Evolutionary conservation across 2,888 invertebrate species (phyloP).

Genomic region (Troilus luridus): DNA sequence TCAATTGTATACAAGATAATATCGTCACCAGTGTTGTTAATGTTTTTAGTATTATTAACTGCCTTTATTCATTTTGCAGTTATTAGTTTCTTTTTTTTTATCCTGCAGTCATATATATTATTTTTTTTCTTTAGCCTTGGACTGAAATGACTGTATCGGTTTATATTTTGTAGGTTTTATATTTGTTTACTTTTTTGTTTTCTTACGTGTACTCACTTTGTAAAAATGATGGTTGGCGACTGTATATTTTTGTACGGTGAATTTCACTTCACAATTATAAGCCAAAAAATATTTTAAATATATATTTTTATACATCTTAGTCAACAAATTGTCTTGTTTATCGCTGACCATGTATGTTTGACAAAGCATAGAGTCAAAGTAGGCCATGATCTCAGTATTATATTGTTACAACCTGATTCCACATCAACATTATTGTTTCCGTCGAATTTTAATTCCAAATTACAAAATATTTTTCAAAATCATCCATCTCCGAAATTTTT

Average conservation of each 20-base stretch:
- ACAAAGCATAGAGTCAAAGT: conserved; percentile 59
- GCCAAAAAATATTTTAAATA: conserved; percentile 53
- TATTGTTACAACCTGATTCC: conserved; percentile 56
- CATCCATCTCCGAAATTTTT: not conserved
- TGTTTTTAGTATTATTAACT: conserved; percentile 54
- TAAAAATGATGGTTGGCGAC: conserved; percentile 57
- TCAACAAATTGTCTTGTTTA: conserved; percentile 46
- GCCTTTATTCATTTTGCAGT: conserved; percentile 29
- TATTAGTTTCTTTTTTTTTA: conserved; percentile 43
- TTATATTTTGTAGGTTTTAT: conserved; percentile 62
- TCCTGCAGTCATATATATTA: conserved; percentile 25
- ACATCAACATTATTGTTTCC: conserved; percentile 36
- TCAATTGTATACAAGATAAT: conserved; percentile 43
- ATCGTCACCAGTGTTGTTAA: conserved; percentile 52
- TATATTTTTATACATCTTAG: conserved; percentile 57
- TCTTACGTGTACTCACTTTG: conserved; percentile 52
- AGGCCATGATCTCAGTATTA: conserved; percentile 59
- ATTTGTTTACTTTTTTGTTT: conserved; percentile 61
- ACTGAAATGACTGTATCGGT: conserved; percentile 60
- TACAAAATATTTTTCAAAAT: conserved; percentile 22
- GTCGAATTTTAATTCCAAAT: not conserved
- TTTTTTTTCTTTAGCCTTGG: conserved; percentile 51
- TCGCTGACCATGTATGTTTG: conserved; percentile 55
- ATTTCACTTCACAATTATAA: conserved; percentile 46
- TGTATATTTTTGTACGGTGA: conserved; percentile 54